Evolutionary conservation across 2,113 vertebrate genomes (phyloP).

Genomic region (Bubo blakistoni): DNA sequence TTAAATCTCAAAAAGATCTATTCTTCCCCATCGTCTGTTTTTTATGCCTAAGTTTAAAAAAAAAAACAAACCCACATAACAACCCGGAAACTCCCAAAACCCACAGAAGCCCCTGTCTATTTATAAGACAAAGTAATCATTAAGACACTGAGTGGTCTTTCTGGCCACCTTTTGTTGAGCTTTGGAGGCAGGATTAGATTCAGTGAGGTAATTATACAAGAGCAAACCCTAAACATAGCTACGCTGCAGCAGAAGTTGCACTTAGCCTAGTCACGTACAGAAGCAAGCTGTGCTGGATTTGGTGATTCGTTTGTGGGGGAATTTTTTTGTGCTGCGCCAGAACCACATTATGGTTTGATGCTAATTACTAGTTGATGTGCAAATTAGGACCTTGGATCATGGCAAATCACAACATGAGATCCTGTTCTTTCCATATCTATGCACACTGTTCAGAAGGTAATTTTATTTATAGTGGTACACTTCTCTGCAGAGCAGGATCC

Average conservation of each 20-base stretch:
- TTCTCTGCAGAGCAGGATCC: background rate
- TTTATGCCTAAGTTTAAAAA: background rate
- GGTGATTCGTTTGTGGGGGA: background rate
- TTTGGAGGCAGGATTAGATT: background rate
- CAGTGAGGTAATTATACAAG: background rate
- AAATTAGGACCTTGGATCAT: background rate
- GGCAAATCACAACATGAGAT: background rate
- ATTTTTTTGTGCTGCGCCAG: background rate
- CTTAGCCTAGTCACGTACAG: background rate
- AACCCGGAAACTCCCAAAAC: background rate
- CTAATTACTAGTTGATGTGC: background rate
- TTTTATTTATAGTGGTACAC: background rate
- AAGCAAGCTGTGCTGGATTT: background rate
- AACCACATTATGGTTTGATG: background rate
- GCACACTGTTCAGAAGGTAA: background rate
- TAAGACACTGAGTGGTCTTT: background rate
- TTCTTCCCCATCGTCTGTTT: background rate
- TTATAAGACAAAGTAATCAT: background rate
- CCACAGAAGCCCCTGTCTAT: background rate
- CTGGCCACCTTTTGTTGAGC: background rate
- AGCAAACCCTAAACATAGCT: background rate
- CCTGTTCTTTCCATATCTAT: background rate
- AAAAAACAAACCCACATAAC: background rate
- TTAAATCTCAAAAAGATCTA: conserved; percentile 35
- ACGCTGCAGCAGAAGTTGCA: background rate